Evolutionary conservation across 2,888 invertebrate genomes (phyloP).

Genomic region (Tholera decimalis): DNA sequence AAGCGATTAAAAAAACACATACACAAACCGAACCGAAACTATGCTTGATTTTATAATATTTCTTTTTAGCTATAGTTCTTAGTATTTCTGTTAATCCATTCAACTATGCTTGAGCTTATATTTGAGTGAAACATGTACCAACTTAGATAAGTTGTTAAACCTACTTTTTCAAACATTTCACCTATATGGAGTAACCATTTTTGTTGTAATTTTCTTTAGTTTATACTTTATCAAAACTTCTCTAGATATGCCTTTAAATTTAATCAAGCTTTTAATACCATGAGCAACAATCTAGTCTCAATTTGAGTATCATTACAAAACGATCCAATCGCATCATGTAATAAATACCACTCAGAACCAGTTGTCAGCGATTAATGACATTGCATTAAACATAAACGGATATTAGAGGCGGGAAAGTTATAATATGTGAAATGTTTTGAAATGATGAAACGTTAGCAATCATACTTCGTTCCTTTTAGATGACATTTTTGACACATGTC

Average conservation of each 20-base stretch:
- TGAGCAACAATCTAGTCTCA: neutral
- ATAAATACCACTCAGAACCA: conserved; percentile 29
- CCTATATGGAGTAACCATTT: neutral
- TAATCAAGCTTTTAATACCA: neutral
- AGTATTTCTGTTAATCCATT: neutral
- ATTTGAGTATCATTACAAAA: conserved; percentile 6
- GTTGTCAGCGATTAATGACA: conserved; percentile 55
- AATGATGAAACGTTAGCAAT: conserved; percentile 67
- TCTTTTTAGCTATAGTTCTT: neutral
- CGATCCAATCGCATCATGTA: conserved; percentile 21
- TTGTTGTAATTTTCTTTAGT: neutral
- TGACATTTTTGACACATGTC: conserved; percentile 9
- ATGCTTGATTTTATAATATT: neutral
- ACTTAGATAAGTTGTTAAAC: neutral
- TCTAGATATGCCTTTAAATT: neutral
- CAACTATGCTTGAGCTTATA: neutral
- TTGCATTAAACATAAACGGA: conserved; percentile 71
- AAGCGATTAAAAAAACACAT: too few relatives aligned
- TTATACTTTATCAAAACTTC: neutral
- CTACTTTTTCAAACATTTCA: neutral
- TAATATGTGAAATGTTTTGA: conserved; percentile 66
- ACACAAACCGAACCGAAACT: too few relatives aligned
- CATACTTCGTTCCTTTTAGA: conserved; percentile 29
- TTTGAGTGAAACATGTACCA: neutral
- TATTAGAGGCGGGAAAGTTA: conserved; percentile 70